Evolutionary conservation across 2,888 invertebrate genomes (phyloP), one percentile per base, ranked within the genome.

Genomic region (Eledona agricola): DNA sequence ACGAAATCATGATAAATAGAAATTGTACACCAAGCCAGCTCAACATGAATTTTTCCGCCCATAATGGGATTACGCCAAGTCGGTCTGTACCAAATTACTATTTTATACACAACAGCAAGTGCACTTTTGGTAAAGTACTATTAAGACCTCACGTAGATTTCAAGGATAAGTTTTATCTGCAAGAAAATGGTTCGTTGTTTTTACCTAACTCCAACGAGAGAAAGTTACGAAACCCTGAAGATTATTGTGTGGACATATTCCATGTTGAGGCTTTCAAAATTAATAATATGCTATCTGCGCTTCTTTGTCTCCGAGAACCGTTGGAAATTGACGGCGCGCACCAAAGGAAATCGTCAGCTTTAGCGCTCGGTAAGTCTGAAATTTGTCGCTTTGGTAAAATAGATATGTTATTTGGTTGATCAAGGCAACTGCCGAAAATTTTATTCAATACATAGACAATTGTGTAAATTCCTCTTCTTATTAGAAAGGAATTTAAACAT

Each of bases 181-280:
- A 60, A 35, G 23, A 26, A 34, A 46, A 58, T 42, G 60, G 60
- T 2, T 16, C 22, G 1, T 11, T 58, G 19, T 52, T 31, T 29
- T 20, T 56, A 26, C 47, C 57, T n/a, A 3, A 25, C 12, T 20
- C 12, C 9, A 9, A 4, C 5, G 12, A 29, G 2, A 2, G 5
- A 9, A 20, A 17, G 16, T 16, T 7, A n/a, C 26, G 19, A 1
- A n/a, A 5, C 3, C 51, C 38, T 11, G 22, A 59, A 2, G 34
- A 43, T 17, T 60, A 49, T 35, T 60, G 60, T 31, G n/a, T 57
- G 4, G 60, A 60, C 3, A 23, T 43, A 1, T 60, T 60, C 46
- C 4, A 37, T 5, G 25, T 50, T 25, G 19, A 15, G 2, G 10
- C 1, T 1, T 3, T 25, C 4, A 10, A 17, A 19, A 9, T 43